A percentile compares a stretch with the other conserved stretches of the same genome.
phyloP scores from a whole-genome alignment of 2,888 invertebrate genomes.

The Phytoseiulus persimilis region DNA sequence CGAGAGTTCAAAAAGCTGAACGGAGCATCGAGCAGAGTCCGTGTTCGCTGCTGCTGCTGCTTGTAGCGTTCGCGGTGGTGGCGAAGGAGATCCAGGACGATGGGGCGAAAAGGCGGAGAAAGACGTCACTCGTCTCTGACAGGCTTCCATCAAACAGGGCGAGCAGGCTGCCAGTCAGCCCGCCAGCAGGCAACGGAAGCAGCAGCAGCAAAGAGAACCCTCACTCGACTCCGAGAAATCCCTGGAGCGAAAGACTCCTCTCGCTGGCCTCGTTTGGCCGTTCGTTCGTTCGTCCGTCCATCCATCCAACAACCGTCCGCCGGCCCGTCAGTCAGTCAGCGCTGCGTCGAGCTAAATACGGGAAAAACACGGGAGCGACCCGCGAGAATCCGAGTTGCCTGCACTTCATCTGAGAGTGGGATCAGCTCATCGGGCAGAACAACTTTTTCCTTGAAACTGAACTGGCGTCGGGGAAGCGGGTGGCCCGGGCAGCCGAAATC shows the following conservation, averaged over 20 bases:
- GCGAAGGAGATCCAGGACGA: background rate
- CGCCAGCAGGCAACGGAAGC: background rate
- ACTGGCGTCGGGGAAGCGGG: background rate
- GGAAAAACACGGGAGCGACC: background rate
- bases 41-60: background rate
- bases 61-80: background rate
- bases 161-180: background rate
- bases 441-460: background rate
- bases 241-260: background rate
- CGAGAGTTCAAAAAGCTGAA: background rate
- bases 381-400: background rate
- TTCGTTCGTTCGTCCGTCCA: background rate
- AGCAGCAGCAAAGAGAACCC: slow-evolving; percentile 5
- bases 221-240: slow-evolving; percentile 5
- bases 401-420: background rate
- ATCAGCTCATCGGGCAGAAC: background rate
- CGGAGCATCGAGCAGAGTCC: background rate
- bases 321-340: background rate
- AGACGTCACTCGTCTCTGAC: slow-evolving; percentile 38
- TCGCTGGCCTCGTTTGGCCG: background rate
- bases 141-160: slow-evolving; percentile 34
- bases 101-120: slow-evolving; percentile 26
- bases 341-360: background rate
- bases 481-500: background rate
- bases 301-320: background rate